A percentile compares a stretch with the other conserved stretches of the same genome.
Conservation (phyloP, 1,140 invertebrate species). For the Aphidius ervi region DNA sequence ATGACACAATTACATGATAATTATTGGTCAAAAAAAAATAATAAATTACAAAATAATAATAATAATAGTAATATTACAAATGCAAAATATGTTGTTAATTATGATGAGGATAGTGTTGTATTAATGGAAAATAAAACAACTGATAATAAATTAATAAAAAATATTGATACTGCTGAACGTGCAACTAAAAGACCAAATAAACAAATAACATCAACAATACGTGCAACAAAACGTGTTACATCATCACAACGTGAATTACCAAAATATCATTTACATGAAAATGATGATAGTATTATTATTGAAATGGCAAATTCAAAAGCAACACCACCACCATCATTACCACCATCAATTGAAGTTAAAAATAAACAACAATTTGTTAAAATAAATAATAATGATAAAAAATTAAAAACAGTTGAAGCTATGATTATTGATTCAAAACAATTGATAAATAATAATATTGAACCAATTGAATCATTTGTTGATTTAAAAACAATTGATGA, state of each 20-base stretch:
- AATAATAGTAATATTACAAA: conserved; percentile 28
- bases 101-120: conserved; percentile 44
- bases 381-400: neutral
- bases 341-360: neutral
- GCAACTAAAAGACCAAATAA: conserved; percentile 16
- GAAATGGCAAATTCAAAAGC: conserved; percentile 23
- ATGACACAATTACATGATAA: conserved; percentile 40
- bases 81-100: conserved; percentile 46
- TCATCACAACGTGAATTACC: conserved; percentile 9
- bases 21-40: conserved; percentile 30
- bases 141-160: conserved; percentile 9
- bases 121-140: conserved; percentile 39
- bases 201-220: conserved; percentile 2
- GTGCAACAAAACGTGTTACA: conserved; percentile 13
- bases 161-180: conserved; percentile 10
- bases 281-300: conserved; percentile 32
- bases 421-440: conserved; percentile 19
- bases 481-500: conserved; percentile 18
- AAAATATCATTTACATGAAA: conserved; percentile 30
- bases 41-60: conserved; percentile 12
- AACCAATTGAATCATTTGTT: conserved; percentile 20
- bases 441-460: neutral
- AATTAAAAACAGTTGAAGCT: conserved; percentile 2
- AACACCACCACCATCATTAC: neutral
- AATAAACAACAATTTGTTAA: conserved; percentile 1